Evolutionary conservation across 92 coral and sea anemone species (phyloP).

Genomic region (Epizoanthus rinbou): DNA sequence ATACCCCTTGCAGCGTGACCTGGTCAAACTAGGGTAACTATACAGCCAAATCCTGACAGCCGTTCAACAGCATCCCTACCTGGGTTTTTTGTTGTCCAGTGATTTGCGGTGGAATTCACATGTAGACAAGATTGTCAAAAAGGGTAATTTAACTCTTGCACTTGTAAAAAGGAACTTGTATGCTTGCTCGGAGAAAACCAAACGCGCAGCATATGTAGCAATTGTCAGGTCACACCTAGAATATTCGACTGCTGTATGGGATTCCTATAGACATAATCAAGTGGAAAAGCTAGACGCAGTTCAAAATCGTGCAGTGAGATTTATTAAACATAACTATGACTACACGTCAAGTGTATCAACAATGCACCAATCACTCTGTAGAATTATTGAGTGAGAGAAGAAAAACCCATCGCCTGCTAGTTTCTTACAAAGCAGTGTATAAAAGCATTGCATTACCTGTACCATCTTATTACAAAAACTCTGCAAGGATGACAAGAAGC

Average conservation of each 20-base stretch:
- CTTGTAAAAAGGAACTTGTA: slow-evolving; percentile 33
- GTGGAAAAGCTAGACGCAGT: slow-evolving; percentile 45
- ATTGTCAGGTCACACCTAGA: slow-evolving; percentile 43
- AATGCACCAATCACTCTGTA: slow-evolving; percentile 34
- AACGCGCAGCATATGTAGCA: slow-evolving; percentile 20
- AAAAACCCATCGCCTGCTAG: slow-evolving; percentile 32
- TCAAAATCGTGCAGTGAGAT: slow-evolving; percentile 36
- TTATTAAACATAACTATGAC: slow-evolving; percentile 32
- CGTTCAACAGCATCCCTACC: slow-evolving; percentile 55
- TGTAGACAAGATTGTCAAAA: slow-evolving; percentile 45
- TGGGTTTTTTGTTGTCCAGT: slow-evolving; percentile 43
- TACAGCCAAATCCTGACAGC: slow-evolving; percentile 49
- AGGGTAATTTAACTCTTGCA: slow-evolving; percentile 18
- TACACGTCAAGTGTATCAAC: slow-evolving; percentile 39
- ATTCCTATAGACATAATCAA: slow-evolving; percentile 49
- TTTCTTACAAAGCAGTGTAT: slow-evolving; percentile 13
- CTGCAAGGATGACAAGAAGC: too few species aligned
- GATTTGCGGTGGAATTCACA: slow-evolving; percentile 52
- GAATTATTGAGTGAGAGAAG: slow-evolving; percentile 32
- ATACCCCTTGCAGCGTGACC: slow-evolving; percentile 42
- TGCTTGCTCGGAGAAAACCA: slow-evolving; percentile 18
- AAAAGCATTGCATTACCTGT: background rate
- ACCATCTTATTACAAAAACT: too few species aligned
- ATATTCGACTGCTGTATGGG: slow-evolving; percentile 17
- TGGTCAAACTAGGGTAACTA: slow-evolving; percentile 43